Evolutionary conservation across 2,888 invertebrate genomes (phyloP).

Genomic region (Bhutanitis thaidina): DNA sequence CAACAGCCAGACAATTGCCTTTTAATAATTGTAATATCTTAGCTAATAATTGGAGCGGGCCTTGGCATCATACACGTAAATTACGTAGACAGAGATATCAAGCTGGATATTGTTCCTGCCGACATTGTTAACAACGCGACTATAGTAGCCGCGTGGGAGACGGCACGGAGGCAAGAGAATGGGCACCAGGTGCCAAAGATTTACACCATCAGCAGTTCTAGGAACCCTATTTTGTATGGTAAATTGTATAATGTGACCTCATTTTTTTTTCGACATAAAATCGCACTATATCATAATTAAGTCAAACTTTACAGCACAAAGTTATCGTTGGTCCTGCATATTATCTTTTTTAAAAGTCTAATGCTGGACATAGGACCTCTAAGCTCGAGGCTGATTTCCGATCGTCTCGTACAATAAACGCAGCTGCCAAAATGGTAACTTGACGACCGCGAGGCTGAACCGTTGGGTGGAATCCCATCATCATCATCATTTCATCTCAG

Average conservation of each 20-base stretch:
- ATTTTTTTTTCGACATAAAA: no score
- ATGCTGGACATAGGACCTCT: no score
- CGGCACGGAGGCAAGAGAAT: not conserved
- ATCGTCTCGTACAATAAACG: no score
- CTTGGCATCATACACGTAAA: not conserved
- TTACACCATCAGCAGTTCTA: not conserved
- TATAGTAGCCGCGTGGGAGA: not conserved
- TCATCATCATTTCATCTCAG: no score
- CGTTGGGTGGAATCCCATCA: no score
- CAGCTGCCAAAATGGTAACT: no score
- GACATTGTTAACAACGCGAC: not conserved
- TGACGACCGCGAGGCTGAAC: no score
- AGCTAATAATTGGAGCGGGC: not conserved
- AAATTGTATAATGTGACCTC: not conserved
- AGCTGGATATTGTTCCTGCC: not conserved
- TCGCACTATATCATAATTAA: no score
- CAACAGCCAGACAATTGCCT: not conserved
- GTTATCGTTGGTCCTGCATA: no score
- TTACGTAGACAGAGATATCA: not conserved
- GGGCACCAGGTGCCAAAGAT: not conserved
- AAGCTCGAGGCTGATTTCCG: no score
- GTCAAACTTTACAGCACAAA: no score
- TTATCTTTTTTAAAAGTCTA: no score
- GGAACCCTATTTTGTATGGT: not conserved
- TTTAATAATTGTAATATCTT: not conserved